Evolutionary conservation across 2,888 invertebrate species (phyloP).

Genomic region (Volucella bombylans): DNA sequence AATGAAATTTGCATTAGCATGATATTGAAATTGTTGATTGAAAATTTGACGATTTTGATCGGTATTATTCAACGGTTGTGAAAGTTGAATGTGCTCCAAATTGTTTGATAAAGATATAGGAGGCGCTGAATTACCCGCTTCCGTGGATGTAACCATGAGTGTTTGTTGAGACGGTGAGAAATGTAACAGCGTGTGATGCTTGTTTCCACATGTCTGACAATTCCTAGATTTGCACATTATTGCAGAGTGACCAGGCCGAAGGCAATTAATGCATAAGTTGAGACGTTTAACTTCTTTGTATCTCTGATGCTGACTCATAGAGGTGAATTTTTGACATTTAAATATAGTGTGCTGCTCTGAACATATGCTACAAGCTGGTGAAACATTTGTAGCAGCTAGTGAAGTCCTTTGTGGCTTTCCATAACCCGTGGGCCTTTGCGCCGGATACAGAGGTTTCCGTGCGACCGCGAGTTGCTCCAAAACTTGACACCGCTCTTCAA

Average conservation of each 20-base stretch:
- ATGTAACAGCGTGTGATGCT: background rate
- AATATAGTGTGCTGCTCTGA: background rate
- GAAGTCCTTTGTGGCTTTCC: background rate
- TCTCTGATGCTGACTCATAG: background rate
- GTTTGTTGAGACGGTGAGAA: background rate
- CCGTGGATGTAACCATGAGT: background rate
- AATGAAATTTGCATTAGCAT: background rate
- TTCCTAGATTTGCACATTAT: background rate
- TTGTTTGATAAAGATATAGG: no score
- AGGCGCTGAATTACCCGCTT: background rate
- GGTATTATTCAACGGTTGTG: no score
- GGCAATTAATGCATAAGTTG: no score
- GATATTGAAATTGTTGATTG: background rate
- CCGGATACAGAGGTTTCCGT: background rate
- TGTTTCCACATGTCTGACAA: slow-evolving; percentile 1
- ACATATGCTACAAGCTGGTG: background rate
- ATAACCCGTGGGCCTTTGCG: background rate
- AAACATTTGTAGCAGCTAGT: background rate
- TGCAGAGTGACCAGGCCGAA: no score
- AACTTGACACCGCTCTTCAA: slow-evolving; percentile 16
- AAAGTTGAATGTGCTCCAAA: background rate
- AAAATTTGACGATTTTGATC: no score
- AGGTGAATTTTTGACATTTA: background rate
- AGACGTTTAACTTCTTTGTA: no score
- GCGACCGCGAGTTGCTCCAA: slow-evolving; percentile 13